Percentiles rank a stretch among this genome's conserved stretches.
Evolutionary conservation across 2,888 invertebrate species (phyloP).

Genomic region (Ochropacha duplaris): DNA sequence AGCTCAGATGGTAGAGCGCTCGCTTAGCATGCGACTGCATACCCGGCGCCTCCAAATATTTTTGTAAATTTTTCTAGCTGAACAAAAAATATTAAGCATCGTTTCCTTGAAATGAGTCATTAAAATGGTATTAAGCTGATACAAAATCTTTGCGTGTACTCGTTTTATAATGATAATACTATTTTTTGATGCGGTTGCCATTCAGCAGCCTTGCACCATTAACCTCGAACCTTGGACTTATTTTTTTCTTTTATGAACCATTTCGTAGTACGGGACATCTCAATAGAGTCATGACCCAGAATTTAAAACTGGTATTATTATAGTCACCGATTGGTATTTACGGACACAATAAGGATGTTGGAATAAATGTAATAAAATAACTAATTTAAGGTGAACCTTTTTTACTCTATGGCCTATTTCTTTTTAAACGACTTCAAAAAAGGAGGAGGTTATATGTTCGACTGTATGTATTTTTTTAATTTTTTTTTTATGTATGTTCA

Average conservation of each 20-base stretch:
- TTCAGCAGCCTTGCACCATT: background rate
- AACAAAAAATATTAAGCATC: too few relatives aligned
- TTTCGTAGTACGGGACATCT: background rate
- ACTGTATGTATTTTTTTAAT: too few relatives aligned
- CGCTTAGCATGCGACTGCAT: constrained; percentile 81
- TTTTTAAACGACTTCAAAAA: too few relatives aligned
- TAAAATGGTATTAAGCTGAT: background rate
- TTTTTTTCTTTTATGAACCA: background rate
- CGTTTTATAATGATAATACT: background rate
- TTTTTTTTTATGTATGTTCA: too few relatives aligned
- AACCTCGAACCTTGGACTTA: background rate
- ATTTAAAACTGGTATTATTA: background rate
- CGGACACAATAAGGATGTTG: background rate
- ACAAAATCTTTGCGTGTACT: background rate
- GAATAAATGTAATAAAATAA: too few relatives aligned
- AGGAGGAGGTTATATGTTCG: too few relatives aligned
- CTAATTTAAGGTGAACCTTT: background rate
- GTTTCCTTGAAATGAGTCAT: background rate
- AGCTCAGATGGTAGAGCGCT: constrained; percentile 78
- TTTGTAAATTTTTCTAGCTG: background rate
- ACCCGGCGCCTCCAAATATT: constrained; percentile 72
- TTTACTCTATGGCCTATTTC: too few relatives aligned
- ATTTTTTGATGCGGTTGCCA: background rate
- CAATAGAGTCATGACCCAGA: background rate
- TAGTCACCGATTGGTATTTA: background rate